Evolutionary conservation across 2,113 vertebrate species (phyloP).

Genomic region (Acanthisitta chloris): DNA sequence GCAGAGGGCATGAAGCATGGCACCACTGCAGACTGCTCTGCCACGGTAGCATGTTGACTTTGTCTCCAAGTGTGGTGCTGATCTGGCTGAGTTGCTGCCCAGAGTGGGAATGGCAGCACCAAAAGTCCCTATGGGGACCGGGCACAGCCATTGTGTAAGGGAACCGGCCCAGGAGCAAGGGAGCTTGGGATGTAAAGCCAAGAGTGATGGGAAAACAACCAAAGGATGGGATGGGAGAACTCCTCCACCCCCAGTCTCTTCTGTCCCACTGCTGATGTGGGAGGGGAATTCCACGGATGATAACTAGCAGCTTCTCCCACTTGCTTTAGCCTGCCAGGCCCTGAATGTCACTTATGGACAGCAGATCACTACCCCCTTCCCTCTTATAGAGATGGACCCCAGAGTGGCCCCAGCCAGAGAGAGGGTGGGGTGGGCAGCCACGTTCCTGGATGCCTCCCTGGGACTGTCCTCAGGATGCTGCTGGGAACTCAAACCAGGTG

Average conservation of each 20-base stretch:
- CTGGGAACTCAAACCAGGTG: fast-evolving
- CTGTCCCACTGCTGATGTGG: neutral
- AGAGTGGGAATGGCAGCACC: fast-evolving
- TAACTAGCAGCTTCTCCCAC: neutral
- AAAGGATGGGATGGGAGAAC: neutral
- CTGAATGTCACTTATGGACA: neutral
- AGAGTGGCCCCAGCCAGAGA: neutral
- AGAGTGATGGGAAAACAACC: neutral
- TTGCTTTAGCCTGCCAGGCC: too few relatives aligned
- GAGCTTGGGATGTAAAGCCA: too few relatives aligned
- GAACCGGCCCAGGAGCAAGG: neutral
- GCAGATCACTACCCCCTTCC: neutral
- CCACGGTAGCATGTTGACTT: neutral
- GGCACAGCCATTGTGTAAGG: fast-evolving
- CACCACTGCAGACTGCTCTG: neutral
- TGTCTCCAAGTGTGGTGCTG: fast-evolving
- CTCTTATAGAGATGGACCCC: neutral
- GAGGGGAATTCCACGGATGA: fast-evolving
- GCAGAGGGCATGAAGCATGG: neutral
- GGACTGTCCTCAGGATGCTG: neutral
- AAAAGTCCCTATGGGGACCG: neutral
- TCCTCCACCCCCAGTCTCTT: neutral
- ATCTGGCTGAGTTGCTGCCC: neutral
- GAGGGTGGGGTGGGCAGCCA: neutral
- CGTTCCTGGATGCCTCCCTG: neutral